Base-by-base conservation (phyloP, 2,797 vertebrate genomes). In the Poeciliopsis presidionis region DNA sequence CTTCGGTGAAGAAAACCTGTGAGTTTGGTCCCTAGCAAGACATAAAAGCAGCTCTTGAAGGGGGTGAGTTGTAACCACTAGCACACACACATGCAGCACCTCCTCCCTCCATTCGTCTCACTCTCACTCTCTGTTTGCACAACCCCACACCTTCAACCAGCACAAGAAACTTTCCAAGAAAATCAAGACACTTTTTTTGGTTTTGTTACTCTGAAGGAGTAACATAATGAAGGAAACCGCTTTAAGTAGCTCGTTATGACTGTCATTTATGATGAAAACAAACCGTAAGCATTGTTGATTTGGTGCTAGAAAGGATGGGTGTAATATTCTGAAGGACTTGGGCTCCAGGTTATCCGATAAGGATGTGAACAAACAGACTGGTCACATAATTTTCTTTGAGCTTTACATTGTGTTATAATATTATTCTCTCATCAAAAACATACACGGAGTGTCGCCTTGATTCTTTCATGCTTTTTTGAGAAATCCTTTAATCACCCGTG, bases 71-170 rank as follows among this genome's bases (percentile, higher is more conserved):
- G 2, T 76, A 49, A 39, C 39, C 47, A 46, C 82, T 47, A 76
- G 4, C 46, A 55, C 41, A 45, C 55, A 46, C 75, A 57, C 57
- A 53, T 30, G 47, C 73, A 55, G 25, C 71, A 49, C 63, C 81
- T 45, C 61, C 67, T 74, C 65, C 43, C 69, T 79, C 88, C 80
- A 81, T 89, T 87, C 81, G 78, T 80, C 82, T 82, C 73, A 9
- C 16, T 81, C 59, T 59, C 53, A 33, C 71, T 70, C 45, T 69
- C 30, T 77, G 79, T 88, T 86, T 78, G 80, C 79, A 82, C 39
- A 7, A 84, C 41, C 14, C 87, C 78, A 71, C 30, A 30, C 73
- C 78, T 55, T 65, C 2, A 79, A 46, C 20, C 71, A 67, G 43
- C 22, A 14, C 14, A 73, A 12, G 16, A 5, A 47, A 25, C 55